Conservation (phyloP, 2,888 invertebrate species). For the Hetaerina titia region DNA sequence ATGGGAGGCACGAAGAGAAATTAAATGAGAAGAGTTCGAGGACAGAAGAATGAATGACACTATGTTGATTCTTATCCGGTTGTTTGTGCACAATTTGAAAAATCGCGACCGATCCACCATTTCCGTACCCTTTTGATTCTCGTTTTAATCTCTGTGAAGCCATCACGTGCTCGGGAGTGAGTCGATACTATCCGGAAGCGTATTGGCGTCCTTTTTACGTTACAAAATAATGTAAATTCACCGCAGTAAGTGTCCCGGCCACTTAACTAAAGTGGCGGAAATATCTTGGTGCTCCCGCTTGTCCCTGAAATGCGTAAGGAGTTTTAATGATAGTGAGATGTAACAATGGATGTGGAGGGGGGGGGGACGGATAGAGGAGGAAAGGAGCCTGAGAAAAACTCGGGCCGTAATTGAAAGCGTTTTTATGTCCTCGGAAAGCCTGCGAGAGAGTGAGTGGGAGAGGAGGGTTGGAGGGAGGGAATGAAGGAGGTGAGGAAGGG, state of each 20-base stretch:
- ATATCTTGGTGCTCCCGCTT: neutral
- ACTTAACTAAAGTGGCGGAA: slow-evolving; percentile 9
- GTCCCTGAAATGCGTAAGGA: neutral
- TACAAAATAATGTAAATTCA: neutral
- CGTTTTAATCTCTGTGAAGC: neutral
- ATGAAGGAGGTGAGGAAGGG: neutral
- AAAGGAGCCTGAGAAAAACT: neutral
- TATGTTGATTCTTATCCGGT: neutral
- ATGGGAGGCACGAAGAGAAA: neutral
- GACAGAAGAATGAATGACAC: neutral
- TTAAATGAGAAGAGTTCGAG: neutral
- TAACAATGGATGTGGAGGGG: neutral
- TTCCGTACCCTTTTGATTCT: too few species aligned
- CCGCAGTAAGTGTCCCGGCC: neutral
- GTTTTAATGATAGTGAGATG: slow-evolving; percentile 2
- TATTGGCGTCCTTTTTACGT: neutral
- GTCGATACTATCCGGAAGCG: neutral
- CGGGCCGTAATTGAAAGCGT: slow-evolving; percentile 55
- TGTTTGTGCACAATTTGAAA: neutral
- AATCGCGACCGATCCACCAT: neutral
- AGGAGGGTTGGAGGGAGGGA: neutral
- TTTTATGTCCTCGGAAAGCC: slow-evolving; percentile 49
- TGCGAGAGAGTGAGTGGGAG: neutral
- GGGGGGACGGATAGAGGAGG: neutral
- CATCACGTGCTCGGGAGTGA: neutral